These are phyloP conservation scores for Temnothorax unifasciatus DNA, from an alignment of 2,888 invertebrate species.

Conservation along the genomic window DNA sequence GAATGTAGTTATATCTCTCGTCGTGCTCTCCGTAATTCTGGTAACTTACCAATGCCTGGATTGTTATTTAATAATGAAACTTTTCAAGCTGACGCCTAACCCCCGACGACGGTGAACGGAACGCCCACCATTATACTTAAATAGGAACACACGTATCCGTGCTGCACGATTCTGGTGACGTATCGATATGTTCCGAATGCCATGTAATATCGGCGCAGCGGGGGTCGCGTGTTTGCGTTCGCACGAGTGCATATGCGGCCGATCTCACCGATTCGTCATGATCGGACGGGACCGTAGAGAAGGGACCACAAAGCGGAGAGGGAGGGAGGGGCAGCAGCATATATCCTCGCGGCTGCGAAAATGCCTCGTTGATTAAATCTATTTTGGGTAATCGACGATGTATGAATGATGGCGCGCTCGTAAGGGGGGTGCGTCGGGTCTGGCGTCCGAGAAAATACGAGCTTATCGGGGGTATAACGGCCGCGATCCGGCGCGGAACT, in stretches of 20 bases:
- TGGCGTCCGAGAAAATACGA: slow-evolving; percentile 54
- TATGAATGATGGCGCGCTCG: slow-evolving; percentile 75
- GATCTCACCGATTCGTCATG: slow-evolving; percentile 83
- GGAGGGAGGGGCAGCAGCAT: slow-evolving; percentile 25
- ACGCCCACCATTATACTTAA: slow-evolving; percentile 28
- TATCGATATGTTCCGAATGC: slow-evolving; percentile 57
- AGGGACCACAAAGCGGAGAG: slow-evolving; percentile 1
- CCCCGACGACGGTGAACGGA: slow-evolving; percentile 3
- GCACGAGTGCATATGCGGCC: slow-evolving; percentile 80
- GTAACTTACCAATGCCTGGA: slow-evolving; percentile 19
- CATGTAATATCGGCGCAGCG: slow-evolving; percentile 67
- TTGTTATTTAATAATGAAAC: slow-evolving; percentile 33
- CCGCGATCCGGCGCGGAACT: slow-evolving; percentile 52
- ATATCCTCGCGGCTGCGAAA: slow-evolving; percentile 73
- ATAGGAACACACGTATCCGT: slow-evolving; percentile 30
- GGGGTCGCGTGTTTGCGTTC: slow-evolving; percentile 77
- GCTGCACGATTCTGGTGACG: slow-evolving; percentile 41
- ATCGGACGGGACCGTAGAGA: slow-evolving; percentile 61
- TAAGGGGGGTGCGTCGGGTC: slow-evolving; percentile 41
- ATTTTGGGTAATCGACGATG: slow-evolving; percentile 81
- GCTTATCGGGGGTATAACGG: slow-evolving; percentile 55
- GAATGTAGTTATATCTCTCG: neutral
- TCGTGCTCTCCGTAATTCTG: slow-evolving; percentile 3
- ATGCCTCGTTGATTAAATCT: slow-evolving; percentile 80
- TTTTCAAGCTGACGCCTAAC: slow-evolving; percentile 27